Conservation (phyloP, 2,797 vertebrate species). For the Phrynocephalus guinanensis region DNA sequence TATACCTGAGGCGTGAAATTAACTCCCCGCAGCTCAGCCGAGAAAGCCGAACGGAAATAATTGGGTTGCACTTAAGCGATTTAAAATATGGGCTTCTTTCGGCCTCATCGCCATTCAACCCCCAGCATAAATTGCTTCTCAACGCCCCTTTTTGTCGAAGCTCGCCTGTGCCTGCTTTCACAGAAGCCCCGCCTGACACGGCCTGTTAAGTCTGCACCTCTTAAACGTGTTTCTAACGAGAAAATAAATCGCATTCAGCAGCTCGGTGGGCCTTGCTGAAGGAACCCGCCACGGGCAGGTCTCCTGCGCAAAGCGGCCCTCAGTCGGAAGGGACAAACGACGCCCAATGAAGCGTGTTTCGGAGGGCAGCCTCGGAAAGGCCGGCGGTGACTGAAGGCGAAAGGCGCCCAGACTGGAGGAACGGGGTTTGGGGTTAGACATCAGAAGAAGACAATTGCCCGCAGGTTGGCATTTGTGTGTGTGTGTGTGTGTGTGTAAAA, state of each 20-base stretch:
- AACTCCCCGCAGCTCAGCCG: not conserved
- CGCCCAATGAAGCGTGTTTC: too few relatives aligned
- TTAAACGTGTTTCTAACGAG: not conserved
- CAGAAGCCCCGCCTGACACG: not conserved
- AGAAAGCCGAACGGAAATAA: constrained; percentile 12
- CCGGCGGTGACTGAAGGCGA: not conserved
- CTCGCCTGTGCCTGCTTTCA: not conserved
- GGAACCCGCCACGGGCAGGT: too few relatives aligned
- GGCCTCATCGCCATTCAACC: not conserved
- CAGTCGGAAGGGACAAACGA: not conserved
- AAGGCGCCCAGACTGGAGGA: not conserved
- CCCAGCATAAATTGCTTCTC: not conserved
- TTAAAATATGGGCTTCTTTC: not conserved
- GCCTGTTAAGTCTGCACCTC: not conserved
- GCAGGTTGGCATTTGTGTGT: not conserved
- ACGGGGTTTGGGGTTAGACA: not conserved
- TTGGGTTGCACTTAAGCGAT: not conserved
- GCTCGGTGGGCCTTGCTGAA: not conserved
- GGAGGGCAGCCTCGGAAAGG: not conserved
- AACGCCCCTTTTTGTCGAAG: not conserved
- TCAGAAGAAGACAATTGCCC: too few relatives aligned
- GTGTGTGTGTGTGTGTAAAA: not conserved
- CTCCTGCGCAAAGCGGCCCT: not conserved
- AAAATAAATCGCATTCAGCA: not conserved
- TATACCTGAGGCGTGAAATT: constrained; percentile 35